Evolutionary conservation across 2,888 invertebrate species (phyloP).

Genomic region (Acanthacorydalis orientalis): DNA sequence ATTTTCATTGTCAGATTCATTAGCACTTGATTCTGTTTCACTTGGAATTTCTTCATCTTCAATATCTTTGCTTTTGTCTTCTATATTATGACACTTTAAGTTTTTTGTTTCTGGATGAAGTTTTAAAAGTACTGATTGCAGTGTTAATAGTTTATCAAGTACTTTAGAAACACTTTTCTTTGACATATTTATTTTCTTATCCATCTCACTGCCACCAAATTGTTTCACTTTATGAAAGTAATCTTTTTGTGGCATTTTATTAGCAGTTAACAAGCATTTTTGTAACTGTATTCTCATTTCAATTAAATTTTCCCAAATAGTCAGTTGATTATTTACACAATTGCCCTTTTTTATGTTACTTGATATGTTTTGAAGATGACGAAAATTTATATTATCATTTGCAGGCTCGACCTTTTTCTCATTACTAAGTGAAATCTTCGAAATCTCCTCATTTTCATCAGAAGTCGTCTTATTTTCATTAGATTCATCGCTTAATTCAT

Average conservation of each 20-base stretch:
- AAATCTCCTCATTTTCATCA: slow-evolving; percentile 7
- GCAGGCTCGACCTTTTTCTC: slow-evolving; percentile 13
- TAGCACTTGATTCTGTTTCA: slow-evolving; percentile 32
- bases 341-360: slow-evolving; percentile 46
- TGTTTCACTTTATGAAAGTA: slow-evolving; percentile 29
- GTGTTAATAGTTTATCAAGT: slow-evolving; percentile 42
- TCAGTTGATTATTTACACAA: slow-evolving; percentile 51
- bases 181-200: slow-evolving; percentile 30
- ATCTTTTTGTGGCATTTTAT: slow-evolving; percentile 58
- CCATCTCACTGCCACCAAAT: slow-evolving; percentile 30
- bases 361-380: slow-evolving; percentile 34
- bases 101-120: slow-evolving; percentile 54
- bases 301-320: slow-evolving; percentile 69
- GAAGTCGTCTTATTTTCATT: slow-evolving; percentile 3
- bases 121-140: slow-evolving; percentile 42
- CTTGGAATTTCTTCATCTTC: slow-evolving; percentile 49
- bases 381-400: slow-evolving; percentile 32
- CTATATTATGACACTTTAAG: slow-evolving; percentile 20
- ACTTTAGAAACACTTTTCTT: slow-evolving; percentile 37
- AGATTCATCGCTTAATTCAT: slow-evolving; percentile 8
- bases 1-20: slow-evolving; percentile 22
- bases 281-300: slow-evolving; percentile 80
- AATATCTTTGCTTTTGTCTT: slow-evolving; percentile 17
- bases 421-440: slow-evolving; percentile 10
- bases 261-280: slow-evolving; percentile 56